Evolutionary conservation across 2,797 vertebrate genomes (phyloP).

Genomic region (Schizopygopsis pylzovi): DNA sequence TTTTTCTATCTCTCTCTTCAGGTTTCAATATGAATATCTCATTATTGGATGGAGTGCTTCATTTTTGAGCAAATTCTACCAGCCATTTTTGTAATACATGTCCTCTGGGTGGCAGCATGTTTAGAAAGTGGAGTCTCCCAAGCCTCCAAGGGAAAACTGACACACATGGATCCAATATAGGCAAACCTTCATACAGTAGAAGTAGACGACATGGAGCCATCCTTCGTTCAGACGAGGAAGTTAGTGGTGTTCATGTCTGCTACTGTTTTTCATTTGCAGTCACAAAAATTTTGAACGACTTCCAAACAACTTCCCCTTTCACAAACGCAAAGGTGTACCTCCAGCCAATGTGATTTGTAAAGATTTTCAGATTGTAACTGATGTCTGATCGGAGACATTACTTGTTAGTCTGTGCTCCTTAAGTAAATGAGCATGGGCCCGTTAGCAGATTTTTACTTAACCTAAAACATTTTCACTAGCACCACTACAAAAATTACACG

Average conservation of each 20-base stretch:
- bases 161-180: constrained; percentile 84
- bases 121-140: constrained; percentile 48
- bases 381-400: constrained; percentile 28
- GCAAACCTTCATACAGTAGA: constrained; percentile 71
- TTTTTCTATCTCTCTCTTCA: background rate
- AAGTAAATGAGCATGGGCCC: background rate
- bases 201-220: constrained; percentile 82
- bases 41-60: background rate
- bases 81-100: constrained; percentile 42
- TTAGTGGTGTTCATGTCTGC: constrained; percentile 70
- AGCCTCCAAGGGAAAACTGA: constrained; percentile 50
- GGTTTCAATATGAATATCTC: constrained; percentile 14
- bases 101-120: constrained; percentile 64
- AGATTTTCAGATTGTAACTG: constrained; percentile 53
- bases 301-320: constrained; percentile 62
- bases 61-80: background rate
- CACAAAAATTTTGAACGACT: constrained; percentile 55
- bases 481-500: background rate
- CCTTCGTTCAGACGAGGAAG: constrained; percentile 74
- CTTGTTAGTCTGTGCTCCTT: background rate
- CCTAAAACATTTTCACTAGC: constrained; percentile 4
- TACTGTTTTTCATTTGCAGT: constrained; percentile 72
- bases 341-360: constrained; percentile 59
- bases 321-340: constrained; percentile 54
- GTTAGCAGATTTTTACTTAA: background rate